A percentile compares a stretch with the other conserved stretches of the same genome.
These are phyloP conservation scores for Phoeniculus purpureus DNA, from an alignment of 2,797 vertebrate species.

Conservation along the genomic window DNA sequence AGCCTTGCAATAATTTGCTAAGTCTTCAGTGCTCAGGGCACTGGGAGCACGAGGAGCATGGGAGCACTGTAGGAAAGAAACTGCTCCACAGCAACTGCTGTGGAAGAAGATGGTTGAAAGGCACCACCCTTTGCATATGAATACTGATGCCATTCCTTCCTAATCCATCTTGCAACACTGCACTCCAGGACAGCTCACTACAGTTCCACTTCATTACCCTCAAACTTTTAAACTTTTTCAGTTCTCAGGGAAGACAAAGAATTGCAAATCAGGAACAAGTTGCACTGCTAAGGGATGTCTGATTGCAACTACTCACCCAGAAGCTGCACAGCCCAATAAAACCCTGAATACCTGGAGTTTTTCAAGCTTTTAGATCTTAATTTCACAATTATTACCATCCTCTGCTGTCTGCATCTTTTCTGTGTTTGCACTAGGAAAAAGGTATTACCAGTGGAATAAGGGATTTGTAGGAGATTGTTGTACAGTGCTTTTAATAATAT, in stretches of 20 bases:
- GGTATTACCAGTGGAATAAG: slow-evolving; percentile 33
- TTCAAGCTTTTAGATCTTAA: slow-evolving; percentile 42
- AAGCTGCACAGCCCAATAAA: background rate
- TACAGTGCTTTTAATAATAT: slow-evolving; percentile 61
- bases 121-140: background rate
- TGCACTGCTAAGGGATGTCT: background rate
- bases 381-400: slow-evolving; percentile 37
- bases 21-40: background rate
- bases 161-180: background rate
- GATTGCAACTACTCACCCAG: background rate
- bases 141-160: background rate
- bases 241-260: background rate
- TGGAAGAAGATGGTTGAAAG: background rate
- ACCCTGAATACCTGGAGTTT: background rate
- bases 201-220: background rate
- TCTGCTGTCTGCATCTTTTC: background rate
- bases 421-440: slow-evolving; percentile 42
- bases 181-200: background rate
- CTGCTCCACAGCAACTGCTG: background rate
- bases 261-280: background rate
- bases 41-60: background rate
- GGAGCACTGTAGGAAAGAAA: background rate
- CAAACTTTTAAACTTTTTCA: background rate
- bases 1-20: background rate
- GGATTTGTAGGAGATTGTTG: slow-evolving; percentile 47